These are phyloP conservation scores for Gonatopus flavifemur DNA, from an alignment of 1,140 invertebrate genomes.

Conservation along the genomic window DNA sequence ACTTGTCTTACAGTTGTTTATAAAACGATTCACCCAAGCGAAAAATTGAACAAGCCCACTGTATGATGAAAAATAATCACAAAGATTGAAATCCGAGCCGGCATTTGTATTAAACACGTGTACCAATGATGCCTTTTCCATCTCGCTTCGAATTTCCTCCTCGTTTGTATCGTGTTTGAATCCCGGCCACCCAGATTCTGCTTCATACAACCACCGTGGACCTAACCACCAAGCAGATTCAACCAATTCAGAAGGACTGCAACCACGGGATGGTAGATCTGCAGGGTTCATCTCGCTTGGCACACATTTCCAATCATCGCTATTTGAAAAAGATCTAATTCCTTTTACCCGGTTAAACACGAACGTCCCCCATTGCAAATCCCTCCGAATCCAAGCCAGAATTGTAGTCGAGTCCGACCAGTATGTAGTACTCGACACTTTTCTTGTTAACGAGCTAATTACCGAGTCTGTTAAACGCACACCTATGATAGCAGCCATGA, in stretches of 20 bases:
- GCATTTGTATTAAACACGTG: conserved; percentile 7
- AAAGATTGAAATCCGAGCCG: conserved; percentile 18
- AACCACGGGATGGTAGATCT: conserved; percentile 40
- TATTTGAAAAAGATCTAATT: conserved; percentile 5
- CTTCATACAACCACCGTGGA: conserved; percentile 32
- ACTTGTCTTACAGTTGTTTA: too few species aligned
- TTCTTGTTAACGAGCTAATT: conserved; percentile 2
- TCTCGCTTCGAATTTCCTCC: conserved; percentile 19
- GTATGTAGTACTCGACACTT: background rate
- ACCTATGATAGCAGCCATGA: conserved; percentile 20
- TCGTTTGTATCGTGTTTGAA: conserved; percentile 6
- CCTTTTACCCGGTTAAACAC: conserved; percentile 15
- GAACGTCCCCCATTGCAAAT: conserved; percentile 12
- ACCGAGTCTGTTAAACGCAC: too few species aligned
- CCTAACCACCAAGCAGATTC: conserved; percentile 45
- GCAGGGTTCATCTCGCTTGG: too few species aligned
- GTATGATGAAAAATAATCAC: conserved; percentile 24
- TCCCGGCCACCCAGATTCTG: conserved; percentile 26
- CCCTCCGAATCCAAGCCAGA: conserved; percentile 10
- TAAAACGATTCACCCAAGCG: conserved; percentile 19
- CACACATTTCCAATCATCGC: conserved; percentile 22
- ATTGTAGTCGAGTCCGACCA: conserved; percentile 20
- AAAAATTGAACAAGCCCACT: conserved; percentile 31
- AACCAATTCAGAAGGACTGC: conserved; percentile 22
- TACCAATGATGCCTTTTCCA: conserved; percentile 8